Evolutionary conservation across 1,140 invertebrate species (phyloP).

Genomic region (Eufriesea mexicana): DNA sequence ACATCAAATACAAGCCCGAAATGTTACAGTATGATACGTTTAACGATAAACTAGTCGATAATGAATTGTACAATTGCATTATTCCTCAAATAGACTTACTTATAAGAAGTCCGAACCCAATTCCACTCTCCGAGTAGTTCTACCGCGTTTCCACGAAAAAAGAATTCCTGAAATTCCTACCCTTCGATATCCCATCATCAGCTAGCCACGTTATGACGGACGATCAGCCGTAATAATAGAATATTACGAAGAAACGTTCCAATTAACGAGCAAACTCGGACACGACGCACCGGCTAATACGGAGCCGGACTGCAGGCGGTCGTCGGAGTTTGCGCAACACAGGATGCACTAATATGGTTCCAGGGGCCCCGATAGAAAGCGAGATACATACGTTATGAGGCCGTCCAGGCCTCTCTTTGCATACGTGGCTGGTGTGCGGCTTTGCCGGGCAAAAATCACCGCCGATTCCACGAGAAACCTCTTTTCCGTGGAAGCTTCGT

Average conservation of each 20-base stretch:
- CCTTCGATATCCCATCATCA: too few species aligned
- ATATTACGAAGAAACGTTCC: slow-evolving; percentile 39
- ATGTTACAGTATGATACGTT: too few species aligned
- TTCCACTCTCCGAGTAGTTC: too few species aligned
- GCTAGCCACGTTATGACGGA: not conserved
- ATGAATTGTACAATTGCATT: too few species aligned
- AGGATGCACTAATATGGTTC: slow-evolving; percentile 68
- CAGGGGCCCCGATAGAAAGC: slow-evolving; percentile 63
- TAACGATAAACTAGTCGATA: too few species aligned
- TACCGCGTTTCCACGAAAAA: too few species aligned
- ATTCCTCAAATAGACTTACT: too few species aligned
- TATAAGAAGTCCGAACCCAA: too few species aligned
- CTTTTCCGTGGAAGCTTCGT: slow-evolving; percentile 33
- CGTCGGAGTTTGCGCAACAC: slow-evolving; percentile 65
- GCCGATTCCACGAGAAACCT: slow-evolving; percentile 45
- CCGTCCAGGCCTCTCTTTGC: slow-evolving; percentile 55
- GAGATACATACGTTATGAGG: slow-evolving; percentile 70
- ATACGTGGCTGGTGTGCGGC: slow-evolving; percentile 48
- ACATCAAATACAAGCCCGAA: too few species aligned
- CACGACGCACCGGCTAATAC: slow-evolving; percentile 54
- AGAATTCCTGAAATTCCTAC: too few species aligned
- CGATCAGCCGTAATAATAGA: slow-evolving; percentile 1
- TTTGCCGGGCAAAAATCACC: slow-evolving; percentile 37
- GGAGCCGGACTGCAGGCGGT: slow-evolving; percentile 52
- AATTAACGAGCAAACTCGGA: slow-evolving; percentile 50